Conservation (phyloP, 2,113 vertebrate genomes). For the Cephalopterus ornatus region DNA sequence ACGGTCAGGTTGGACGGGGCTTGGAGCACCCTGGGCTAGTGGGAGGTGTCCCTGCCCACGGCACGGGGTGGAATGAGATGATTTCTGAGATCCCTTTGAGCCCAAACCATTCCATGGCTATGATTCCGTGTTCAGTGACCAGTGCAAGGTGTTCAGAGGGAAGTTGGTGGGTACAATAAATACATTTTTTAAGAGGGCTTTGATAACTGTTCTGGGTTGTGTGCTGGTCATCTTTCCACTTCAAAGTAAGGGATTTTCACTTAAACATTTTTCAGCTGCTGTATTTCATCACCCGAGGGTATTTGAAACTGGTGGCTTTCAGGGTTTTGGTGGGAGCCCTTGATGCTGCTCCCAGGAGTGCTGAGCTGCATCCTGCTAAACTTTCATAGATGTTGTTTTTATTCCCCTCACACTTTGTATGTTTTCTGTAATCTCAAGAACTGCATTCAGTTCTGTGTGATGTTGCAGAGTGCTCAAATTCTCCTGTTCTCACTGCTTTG, state of each 20-base stretch:
- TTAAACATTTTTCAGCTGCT: neutral
- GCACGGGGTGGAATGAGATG: neutral
- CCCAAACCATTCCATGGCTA: neutral
- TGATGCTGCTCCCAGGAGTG: neutral
- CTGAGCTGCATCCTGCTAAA: neutral
- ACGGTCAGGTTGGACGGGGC: neutral
- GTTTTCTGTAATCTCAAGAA: neutral
- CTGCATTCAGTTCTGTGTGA: neutral
- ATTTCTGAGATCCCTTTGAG: neutral
- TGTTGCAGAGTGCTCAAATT: neutral
- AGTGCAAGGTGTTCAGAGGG: neutral
- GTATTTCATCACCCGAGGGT: neutral
- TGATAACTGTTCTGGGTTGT: neutral
- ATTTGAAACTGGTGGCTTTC: fast-evolving
- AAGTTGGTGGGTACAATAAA: neutral
- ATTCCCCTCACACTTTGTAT: neutral
- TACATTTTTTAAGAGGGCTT: neutral
- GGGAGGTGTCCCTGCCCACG: neutral
- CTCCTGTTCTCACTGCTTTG: neutral
- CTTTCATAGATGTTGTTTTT: neutral
- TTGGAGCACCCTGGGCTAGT: fast-evolving
- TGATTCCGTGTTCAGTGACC: neutral
- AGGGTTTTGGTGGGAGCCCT: neutral
- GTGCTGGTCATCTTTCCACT: neutral
- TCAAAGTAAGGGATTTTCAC: neutral